Percentiles rank a stretch among this genome's conserved stretches.
These are phyloP conservation scores for Oreochromis niloticus DNA, from an alignment of 2,113 vertebrate species.

Conservation along the genomic window DNA sequence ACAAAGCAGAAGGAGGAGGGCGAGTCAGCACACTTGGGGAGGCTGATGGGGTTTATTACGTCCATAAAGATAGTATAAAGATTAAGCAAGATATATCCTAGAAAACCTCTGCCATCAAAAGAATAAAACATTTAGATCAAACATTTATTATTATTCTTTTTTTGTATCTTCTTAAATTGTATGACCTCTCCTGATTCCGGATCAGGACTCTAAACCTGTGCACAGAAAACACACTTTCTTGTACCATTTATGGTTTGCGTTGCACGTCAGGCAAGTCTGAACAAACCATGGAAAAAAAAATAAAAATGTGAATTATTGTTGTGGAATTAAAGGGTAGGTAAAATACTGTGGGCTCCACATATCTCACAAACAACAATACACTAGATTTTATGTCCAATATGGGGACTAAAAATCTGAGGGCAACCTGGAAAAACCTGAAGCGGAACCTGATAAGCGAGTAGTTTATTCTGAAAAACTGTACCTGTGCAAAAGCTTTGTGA, in stretches of 20 bases:
- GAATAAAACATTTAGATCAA: not conserved
- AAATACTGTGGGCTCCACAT: not conserved
- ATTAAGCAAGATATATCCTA: not conserved
- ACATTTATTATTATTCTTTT: not conserved
- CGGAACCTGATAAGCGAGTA: not conserved
- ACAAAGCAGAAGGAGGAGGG: not conserved
- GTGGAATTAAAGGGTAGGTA: not conserved
- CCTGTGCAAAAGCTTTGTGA: not conserved
- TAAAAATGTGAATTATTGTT: not conserved
- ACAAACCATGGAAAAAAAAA: not conserved
- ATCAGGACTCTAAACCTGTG: not conserved
- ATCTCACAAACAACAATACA: not conserved
- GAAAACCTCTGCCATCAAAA: not conserved
- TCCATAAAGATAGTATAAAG: not conserved
- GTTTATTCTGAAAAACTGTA: not conserved
- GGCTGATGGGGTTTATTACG: not conserved
- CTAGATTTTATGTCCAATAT: not conserved
- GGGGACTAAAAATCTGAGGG: not conserved
- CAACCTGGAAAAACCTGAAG: not conserved
- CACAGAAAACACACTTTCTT: not conserved
- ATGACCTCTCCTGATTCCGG: not conserved
- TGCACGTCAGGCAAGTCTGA: not conserved
- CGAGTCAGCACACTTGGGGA: not conserved
- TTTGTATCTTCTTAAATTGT: not conserved
- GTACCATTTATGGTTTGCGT: not conserved